Percentiles rank a stretch among this genome's conserved stretches.
phyloP scores from a whole-genome alignment of 2,113 vertebrate genomes.

The Chamaetylas fuelleborni region DNA sequence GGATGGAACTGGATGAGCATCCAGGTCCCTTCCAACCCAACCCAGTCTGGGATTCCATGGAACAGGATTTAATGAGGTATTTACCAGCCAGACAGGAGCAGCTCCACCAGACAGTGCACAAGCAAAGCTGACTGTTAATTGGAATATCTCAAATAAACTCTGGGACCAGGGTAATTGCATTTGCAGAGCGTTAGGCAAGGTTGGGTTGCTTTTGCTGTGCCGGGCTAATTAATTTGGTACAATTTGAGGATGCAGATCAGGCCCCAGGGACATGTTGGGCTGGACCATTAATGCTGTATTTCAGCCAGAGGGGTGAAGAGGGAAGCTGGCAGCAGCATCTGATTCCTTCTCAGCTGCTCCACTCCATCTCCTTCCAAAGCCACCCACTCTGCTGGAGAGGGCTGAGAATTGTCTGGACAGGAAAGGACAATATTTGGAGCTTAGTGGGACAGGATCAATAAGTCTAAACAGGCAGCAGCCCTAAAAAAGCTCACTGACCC shows the following conservation, averaged over 20 bases:
- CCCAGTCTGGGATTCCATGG: not conserved
- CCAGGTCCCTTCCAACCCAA: not conserved
- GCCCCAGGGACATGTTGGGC: not conserved
- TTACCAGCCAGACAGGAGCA: not conserved
- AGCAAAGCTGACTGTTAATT: not conserved
- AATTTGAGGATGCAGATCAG: constrained; percentile 6
- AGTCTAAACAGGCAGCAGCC: not conserved
- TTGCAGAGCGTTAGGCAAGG: not conserved
- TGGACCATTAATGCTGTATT: not conserved
- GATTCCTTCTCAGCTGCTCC: not conserved
- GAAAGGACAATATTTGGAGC: not conserved
- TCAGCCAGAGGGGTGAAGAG: not conserved
- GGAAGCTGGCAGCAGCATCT: not conserved
- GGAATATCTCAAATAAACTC: constrained; percentile 22
- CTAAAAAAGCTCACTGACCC: not conserved
- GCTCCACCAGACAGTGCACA: not conserved
- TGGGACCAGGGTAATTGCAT: not conserved
- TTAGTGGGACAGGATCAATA: not conserved
- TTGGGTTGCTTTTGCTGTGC: not conserved
- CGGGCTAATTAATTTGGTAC: constrained; percentile 55
- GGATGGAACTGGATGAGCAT: not conserved
- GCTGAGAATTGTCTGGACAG: not conserved
- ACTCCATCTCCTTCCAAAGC: not conserved
- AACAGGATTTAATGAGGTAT: not conserved
- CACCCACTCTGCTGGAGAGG: not conserved